Evolutionary conservation across 2,797 vertebrate genomes (phyloP).

Genomic region (Lacerta viridis): DNA sequence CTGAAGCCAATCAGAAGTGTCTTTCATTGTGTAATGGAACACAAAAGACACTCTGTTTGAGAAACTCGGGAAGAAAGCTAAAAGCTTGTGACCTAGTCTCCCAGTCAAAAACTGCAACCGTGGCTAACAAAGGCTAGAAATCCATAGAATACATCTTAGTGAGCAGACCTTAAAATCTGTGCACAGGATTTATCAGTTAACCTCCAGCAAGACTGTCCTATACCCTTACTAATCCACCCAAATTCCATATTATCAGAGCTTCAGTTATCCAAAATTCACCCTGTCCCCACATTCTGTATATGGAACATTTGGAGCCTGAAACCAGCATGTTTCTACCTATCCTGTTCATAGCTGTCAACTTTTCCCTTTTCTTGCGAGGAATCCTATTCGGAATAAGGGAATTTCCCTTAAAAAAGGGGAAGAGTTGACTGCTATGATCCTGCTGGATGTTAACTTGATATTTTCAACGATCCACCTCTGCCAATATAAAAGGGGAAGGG

Average conservation of each 20-base stretch:
- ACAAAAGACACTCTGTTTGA: conserved; percentile 90
- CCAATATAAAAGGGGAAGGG: not conserved
- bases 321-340: not conserved
- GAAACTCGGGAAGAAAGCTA: conserved; percentile 81
- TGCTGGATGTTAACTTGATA: not conserved
- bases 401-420: no score
- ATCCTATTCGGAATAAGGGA: no score
- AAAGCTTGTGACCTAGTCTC: conserved; percentile 70
- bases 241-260: not conserved
- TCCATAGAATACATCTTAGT: conserved; percentile 15
- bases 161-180: conserved; percentile 12
- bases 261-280: not conserved
- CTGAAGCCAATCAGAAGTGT: conserved; percentile 81
- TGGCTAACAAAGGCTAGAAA: conserved; percentile 67
- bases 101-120: conserved; percentile 57
- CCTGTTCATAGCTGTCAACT: no score
- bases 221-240: not conserved
- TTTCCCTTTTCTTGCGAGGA: no score
- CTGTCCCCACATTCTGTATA: not conserved
- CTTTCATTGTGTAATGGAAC: conserved; percentile 88
- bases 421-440: no score
- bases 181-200: not conserved
- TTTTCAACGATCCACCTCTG: not conserved
- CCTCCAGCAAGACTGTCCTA: not conserved
- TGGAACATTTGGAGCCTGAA: not conserved